phyloP scores from a whole-genome alignment of 2,888 invertebrate genomes.

The Oscheius onirici region DNA sequence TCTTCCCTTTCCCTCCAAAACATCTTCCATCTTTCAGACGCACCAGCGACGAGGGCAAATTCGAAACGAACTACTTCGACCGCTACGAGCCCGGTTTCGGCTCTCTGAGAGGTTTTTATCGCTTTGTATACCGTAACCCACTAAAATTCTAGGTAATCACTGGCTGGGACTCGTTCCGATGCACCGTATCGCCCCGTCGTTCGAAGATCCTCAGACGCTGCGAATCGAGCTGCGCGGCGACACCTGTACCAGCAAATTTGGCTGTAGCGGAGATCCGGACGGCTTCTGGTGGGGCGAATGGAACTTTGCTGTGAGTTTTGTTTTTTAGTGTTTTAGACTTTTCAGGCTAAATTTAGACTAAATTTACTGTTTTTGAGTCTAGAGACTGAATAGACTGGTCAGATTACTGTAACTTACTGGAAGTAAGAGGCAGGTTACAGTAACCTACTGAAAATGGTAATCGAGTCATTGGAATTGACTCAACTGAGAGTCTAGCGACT shows the following conservation, averaged over 20 bases:
- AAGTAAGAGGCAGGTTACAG: no score
- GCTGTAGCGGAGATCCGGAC: constrained; percentile 23
- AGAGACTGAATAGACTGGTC: no score
- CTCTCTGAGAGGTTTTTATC: constrained; percentile 32
- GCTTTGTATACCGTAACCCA: not conserved
- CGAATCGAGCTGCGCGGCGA: constrained; percentile 36
- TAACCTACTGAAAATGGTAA: no score
- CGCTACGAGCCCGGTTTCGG: constrained; percentile 61
- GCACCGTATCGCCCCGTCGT: constrained; percentile 19
- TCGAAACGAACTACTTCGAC: constrained; percentile 49
- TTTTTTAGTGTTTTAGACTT: not conserved
- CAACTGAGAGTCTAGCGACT: no score
- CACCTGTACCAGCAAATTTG: constrained; percentile 11
- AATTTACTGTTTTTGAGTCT: no score
- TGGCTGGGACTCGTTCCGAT: constrained; percentile 33
- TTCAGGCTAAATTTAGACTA: not conserved
- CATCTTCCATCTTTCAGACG: constrained; percentile 44
- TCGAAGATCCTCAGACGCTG: not conserved
- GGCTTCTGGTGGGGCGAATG: constrained; percentile 39
- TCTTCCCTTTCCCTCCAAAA: not conserved
- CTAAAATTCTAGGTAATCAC: constrained; percentile 18
- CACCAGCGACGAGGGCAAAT: constrained; percentile 32
- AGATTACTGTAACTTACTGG: no score
- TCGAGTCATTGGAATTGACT: no score
- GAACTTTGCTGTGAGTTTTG: constrained; percentile 26